phyloP scores from a whole-genome alignment of 2,888 invertebrate species.

The Pterostichus madidus region DNA sequence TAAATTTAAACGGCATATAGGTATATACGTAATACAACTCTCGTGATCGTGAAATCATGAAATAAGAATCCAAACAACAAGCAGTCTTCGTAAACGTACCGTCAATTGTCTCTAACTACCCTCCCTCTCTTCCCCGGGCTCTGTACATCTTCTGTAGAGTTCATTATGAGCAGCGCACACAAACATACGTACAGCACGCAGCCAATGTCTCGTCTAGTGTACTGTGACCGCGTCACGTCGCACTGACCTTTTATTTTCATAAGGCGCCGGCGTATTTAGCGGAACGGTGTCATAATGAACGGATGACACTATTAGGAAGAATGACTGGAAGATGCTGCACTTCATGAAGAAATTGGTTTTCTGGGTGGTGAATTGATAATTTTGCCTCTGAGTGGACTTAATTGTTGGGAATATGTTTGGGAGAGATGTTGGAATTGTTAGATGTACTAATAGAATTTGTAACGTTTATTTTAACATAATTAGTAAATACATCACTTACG shows the following conservation, averaged over 20 bases:
- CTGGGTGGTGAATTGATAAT: too few relatives aligned
- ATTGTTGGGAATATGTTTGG: too few relatives aligned
- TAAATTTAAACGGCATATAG: too few relatives aligned
- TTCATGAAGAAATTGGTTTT: not conserved
- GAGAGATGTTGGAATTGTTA: too few relatives aligned
- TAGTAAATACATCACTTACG: too few relatives aligned
- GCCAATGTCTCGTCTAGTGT: not conserved
- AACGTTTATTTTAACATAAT: too few relatives aligned
- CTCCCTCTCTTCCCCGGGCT: not conserved
- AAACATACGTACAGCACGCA: not conserved
- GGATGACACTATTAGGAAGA: slow-evolving; percentile 5
- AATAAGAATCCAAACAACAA: too few relatives aligned
- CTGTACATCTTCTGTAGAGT: not conserved
- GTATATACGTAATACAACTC: too few relatives aligned
- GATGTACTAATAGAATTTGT: too few relatives aligned
- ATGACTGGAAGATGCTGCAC: slow-evolving; percentile 14
- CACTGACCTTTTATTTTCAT: slow-evolving; percentile 57
- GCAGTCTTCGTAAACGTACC: not conserved
- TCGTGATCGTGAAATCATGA: too few relatives aligned
- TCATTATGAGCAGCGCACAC: not conserved
- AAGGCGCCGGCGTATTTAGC: slow-evolving; percentile 54
- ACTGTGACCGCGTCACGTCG: slow-evolving; percentile 24
- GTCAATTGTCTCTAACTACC: slow-evolving; percentile 14
- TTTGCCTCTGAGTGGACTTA: too few relatives aligned
- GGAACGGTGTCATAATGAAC: slow-evolving; percentile 26